Conservation (phyloP, 1,140 invertebrate species). For the Drosophila tristis region DNA sequence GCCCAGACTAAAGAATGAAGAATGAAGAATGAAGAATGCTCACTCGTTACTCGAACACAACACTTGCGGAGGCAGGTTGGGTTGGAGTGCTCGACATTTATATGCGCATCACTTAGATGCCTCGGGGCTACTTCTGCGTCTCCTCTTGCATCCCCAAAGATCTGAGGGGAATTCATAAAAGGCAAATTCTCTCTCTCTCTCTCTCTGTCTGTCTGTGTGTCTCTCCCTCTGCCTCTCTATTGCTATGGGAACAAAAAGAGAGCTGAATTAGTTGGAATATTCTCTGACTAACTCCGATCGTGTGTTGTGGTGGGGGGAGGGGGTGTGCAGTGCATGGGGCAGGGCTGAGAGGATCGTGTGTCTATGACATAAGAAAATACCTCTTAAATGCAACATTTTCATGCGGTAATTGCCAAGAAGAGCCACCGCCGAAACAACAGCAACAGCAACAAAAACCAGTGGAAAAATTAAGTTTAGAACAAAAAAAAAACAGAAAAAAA, state of each 20-base stretch:
- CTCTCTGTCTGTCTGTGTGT: too few relatives aligned
- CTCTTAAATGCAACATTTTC: conserved; percentile 80
- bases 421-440: conserved; percentile 18
- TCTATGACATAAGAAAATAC: conserved; percentile 78
- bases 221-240: neutral
- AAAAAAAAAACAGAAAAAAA: conserved; percentile 66
- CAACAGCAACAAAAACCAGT: conserved; percentile 14
- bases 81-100: conserved; percentile 75
- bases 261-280: conserved; percentile 68
- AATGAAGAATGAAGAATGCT: conserved; percentile 34
- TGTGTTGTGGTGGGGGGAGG: conserved; percentile 13
- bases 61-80: conserved; percentile 39
- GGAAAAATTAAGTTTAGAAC: conserved; percentile 54
- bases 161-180: conserved; percentile 77
- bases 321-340: too few relatives aligned
- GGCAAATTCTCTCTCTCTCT: conserved; percentile 37
- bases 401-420: conserved; percentile 76
- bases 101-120: conserved; percentile 77
- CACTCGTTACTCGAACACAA: conserved; percentile 52
- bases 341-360: conserved; percentile 19
- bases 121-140: conserved; percentile 1
- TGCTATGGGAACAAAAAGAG: conserved; percentile 43
- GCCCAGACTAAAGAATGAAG: conserved; percentile 1
- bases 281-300: conserved; percentile 51
- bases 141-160: conserved; percentile 43